Evolutionary conservation across 64 coral and sea anemone species (phyloP).

Genomic region (Porites lutea): DNA sequence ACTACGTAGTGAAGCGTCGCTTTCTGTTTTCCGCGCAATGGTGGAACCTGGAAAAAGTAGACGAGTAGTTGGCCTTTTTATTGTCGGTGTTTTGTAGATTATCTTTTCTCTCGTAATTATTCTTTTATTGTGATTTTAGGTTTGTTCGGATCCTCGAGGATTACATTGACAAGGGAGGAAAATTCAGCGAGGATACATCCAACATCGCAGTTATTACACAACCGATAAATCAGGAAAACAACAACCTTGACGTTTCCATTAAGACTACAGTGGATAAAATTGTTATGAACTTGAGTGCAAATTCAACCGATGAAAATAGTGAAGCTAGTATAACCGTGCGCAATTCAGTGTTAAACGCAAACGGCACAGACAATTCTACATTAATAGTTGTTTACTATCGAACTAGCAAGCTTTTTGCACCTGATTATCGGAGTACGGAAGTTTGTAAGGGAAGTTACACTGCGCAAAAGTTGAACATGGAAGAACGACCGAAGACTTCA

Average conservation of each 20-base stretch:
- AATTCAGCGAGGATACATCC: slow-evolving; percentile 71
- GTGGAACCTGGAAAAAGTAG: too few species aligned
- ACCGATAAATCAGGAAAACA: slow-evolving; percentile 37
- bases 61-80: too few species aligned
- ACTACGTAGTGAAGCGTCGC: too few species aligned
- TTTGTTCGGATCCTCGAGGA: slow-evolving; percentile 87
- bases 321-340: slow-evolving; percentile 67
- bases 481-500: background rate
- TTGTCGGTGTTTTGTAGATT: too few species aligned
- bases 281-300: slow-evolving; percentile 58
- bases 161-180: slow-evolving; percentile 94
- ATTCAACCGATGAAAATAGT: slow-evolving; percentile 27
- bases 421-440: slow-evolving; percentile 56
- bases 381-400: slow-evolving; percentile 96
- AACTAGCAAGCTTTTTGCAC: slow-evolving; percentile 83
- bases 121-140: background rate
- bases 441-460: slow-evolving; percentile 75
- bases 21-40: too few species aligned
- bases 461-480: slow-evolving; percentile 36
- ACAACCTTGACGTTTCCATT: slow-evolving; percentile 27
- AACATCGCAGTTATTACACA: slow-evolving; percentile 83
- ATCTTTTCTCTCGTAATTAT: background rate
- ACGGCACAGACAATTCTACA: slow-evolving; percentile 56
- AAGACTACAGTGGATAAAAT: slow-evolving; percentile 57
- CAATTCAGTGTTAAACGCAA: slow-evolving; percentile 16